Evolutionary conservation across 1,140 invertebrate genomes (phyloP).

Genomic region (Drosophila tristis): DNA sequence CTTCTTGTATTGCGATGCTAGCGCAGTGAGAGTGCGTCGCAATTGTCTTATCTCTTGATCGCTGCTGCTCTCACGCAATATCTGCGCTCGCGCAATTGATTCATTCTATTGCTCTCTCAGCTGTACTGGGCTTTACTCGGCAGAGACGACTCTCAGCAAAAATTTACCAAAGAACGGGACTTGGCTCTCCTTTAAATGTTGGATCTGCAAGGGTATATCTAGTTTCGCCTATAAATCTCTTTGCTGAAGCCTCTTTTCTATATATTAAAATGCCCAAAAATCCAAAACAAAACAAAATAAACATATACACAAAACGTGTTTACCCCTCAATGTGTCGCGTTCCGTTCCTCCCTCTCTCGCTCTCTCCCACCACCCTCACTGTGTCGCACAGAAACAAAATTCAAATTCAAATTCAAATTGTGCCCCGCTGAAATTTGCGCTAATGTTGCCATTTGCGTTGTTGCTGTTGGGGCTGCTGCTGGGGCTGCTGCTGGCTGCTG

Average conservation of each 20-base stretch:
- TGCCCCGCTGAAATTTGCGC: constrained; percentile 77
- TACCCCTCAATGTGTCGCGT: constrained; percentile 12
- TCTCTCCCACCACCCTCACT: background rate
- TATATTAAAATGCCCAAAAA: constrained; percentile 74
- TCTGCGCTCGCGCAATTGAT: no score
- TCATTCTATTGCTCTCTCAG: no score
- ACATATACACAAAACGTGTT: constrained; percentile 76
- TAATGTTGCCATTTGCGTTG: constrained; percentile 75
- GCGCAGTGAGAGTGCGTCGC: no score
- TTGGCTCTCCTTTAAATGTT: no score
- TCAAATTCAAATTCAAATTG: constrained; percentile 76
- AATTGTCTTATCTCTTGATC: no score
- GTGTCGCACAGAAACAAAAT: constrained; percentile 65
- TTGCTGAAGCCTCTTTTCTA: constrained; percentile 22
- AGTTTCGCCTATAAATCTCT: no score
- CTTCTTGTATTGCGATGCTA: no score
- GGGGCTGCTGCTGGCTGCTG: constrained; percentile 39
- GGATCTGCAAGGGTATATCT: no score
- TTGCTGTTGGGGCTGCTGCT: constrained; percentile 56
- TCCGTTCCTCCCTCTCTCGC: background rate
- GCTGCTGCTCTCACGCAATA: no score
- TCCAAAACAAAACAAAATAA: constrained; percentile 69
- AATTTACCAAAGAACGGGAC: no score
- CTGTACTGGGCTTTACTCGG: no score
- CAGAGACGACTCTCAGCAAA: no score